phyloP scores from a whole-genome alignment of 2,113 vertebrate genomes.

The Esox niger region DNA sequence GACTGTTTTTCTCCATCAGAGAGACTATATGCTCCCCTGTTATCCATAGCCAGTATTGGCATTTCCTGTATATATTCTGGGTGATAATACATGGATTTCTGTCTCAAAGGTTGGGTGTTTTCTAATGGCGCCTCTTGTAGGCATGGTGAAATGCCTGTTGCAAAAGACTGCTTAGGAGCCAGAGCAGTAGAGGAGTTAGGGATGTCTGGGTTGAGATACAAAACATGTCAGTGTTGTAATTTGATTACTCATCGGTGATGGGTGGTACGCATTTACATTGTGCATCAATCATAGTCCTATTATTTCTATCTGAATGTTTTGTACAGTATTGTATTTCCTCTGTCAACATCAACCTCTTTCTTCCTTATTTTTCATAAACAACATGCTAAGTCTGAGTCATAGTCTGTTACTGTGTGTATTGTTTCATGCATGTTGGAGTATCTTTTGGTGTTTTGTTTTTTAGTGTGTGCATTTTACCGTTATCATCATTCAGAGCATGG shows the following conservation, averaged over 20 bases:
- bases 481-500: conserved; percentile 19
- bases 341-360: background rate
- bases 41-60: conserved; percentile 18
- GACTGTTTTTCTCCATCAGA: conserved; percentile 21
- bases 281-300: conserved; percentile 16
- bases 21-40: conserved; percentile 29
- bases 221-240: too few species aligned
- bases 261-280: background rate
- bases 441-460: conserved; percentile 15
- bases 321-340: conserved; percentile 33
- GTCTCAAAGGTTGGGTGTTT: conserved; percentile 20
- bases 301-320: conserved; percentile 24
- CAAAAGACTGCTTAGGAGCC: background rate
- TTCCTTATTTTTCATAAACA: conserved; percentile 33
- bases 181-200: background rate
- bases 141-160: conserved; percentile 22
- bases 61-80: background rate
- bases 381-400: conserved; percentile 54
- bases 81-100: conserved; percentile 4
- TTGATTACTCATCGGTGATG: too few species aligned
- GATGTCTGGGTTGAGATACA: background rate
- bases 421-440: conserved; percentile 57
- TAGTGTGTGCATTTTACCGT: conserved; percentile 35
- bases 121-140: conserved; percentile 20
- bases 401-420: conserved; percentile 59